Percentiles rank a stretch among this genome's conserved stretches.
These are phyloP conservation scores for Tipula unca DNA, from an alignment of 2,888 invertebrate genomes.

Conservation along the genomic window DNA sequence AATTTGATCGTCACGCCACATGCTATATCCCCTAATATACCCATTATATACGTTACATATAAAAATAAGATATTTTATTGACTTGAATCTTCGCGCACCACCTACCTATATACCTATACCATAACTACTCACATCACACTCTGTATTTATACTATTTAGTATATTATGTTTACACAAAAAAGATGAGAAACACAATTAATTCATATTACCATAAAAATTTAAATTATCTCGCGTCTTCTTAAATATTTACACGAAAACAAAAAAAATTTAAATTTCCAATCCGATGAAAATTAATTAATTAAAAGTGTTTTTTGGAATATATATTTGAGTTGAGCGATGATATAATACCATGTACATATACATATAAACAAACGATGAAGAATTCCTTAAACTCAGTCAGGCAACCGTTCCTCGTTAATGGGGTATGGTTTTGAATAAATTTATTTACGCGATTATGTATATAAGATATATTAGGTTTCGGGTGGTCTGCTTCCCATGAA, in stretches of 20 bases:
- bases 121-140: too few species aligned
- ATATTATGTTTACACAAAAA: not conserved
- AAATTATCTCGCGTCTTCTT: constrained; percentile 8
- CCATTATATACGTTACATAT: not conserved
- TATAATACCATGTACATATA: too few species aligned
- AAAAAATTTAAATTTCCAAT: not conserved
- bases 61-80: not conserved
- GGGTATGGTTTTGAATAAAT: not conserved
- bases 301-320: not conserved
- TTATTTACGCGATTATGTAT: not conserved
- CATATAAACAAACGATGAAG: not conserved
- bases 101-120: too few species aligned
- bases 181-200: constrained; percentile 19
- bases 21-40: not conserved
- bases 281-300: constrained; percentile 19
- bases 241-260: not conserved
- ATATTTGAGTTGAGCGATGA: not conserved
- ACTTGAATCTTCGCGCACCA: not conserved
- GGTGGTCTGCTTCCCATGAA: not conserved
- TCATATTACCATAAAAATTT: constrained; percentile 19
- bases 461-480: not conserved
- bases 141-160: too few species aligned
- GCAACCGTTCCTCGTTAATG: not conserved
- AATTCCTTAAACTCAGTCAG: not conserved
- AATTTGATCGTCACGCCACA: constrained; percentile 14